Percentiles rank a stretch among this genome's conserved stretches.
These are phyloP conservation scores for Drosophila putrida DNA, from an alignment of 2,888 invertebrate species.

Conservation along the genomic window DNA sequence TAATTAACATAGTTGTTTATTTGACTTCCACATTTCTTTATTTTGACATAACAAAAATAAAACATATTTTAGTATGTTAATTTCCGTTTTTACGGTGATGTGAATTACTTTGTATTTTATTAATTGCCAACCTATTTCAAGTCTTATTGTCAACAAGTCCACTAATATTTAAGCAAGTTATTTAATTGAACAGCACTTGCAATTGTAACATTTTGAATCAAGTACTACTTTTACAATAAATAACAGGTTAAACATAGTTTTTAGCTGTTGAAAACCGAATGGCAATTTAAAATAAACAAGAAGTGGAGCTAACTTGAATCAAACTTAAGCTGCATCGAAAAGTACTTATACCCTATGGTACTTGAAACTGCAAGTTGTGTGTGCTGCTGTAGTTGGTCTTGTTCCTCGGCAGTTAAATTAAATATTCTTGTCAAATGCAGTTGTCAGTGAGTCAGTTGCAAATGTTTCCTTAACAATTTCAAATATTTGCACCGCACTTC, in stretches of 20 bases:
- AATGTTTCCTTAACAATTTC: conserved; percentile 71
- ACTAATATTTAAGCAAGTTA: background rate
- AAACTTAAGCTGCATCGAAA: background rate
- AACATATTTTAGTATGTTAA: too few relatives aligned
- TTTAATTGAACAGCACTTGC: background rate
- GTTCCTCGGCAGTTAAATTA: conserved; percentile 61
- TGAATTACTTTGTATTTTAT: too few relatives aligned
- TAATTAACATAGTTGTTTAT: too few relatives aligned
- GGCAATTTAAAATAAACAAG: conserved; percentile 5
- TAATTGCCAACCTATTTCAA: too few relatives aligned
- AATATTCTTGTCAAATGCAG: conserved; percentile 78
- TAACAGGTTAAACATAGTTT: background rate
- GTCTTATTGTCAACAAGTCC: too few relatives aligned
- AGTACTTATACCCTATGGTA: conserved; percentile 1
- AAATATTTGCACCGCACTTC: conserved; percentile 79
- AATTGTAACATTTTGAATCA: background rate
- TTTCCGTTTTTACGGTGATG: too few relatives aligned
- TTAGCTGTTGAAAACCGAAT: background rate
- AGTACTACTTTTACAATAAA: background rate
- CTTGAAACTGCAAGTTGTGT: conserved; percentile 8
- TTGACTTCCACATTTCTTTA: too few relatives aligned
- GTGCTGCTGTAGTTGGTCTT: conserved; percentile 17
- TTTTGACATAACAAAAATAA: too few relatives aligned
- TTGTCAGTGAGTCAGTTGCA: conserved; percentile 67
- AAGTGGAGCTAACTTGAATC: conserved; percentile 6